Evolutionary conservation across 2,113 vertebrate genomes (phyloP).

Genomic region (Martes martes): DNA sequence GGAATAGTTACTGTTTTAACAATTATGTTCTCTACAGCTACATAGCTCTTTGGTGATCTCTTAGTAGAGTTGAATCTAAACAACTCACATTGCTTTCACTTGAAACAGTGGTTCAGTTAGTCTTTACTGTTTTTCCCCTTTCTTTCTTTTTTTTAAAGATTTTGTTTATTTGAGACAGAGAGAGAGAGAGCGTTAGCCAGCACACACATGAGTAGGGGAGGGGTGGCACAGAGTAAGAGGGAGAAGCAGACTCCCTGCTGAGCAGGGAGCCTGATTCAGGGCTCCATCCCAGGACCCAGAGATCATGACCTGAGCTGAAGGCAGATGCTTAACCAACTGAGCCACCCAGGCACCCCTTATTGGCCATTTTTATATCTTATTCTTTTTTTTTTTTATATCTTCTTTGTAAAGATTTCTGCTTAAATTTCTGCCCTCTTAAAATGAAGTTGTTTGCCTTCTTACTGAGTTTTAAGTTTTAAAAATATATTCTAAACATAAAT

Average conservation of each 20-base stretch:
- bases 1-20: conserved; percentile 1
- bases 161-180: background rate
- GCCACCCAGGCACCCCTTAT: too few relatives aligned
- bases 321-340: too few relatives aligned
- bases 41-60: background rate
- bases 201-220: background rate
- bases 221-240: background rate
- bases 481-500: background rate
- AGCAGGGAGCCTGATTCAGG: background rate
- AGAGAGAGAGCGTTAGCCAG: background rate
- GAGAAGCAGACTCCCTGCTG: background rate
- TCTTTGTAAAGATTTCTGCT: background rate
- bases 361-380: background rate
- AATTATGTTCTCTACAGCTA: background rate
- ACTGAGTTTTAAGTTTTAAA: background rate
- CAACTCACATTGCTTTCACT: background rate
- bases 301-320: too few relatives aligned
- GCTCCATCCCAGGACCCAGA: background rate
- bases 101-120: background rate
- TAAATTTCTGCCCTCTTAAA: background rate
- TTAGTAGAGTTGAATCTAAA: background rate
- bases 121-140: background rate
- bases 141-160: background rate
- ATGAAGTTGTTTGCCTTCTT: background rate
- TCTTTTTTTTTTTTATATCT: background rate